Conservation (phyloP, 2,888 invertebrate genomes). For the Lissocephala sabroskyi region DNA sequence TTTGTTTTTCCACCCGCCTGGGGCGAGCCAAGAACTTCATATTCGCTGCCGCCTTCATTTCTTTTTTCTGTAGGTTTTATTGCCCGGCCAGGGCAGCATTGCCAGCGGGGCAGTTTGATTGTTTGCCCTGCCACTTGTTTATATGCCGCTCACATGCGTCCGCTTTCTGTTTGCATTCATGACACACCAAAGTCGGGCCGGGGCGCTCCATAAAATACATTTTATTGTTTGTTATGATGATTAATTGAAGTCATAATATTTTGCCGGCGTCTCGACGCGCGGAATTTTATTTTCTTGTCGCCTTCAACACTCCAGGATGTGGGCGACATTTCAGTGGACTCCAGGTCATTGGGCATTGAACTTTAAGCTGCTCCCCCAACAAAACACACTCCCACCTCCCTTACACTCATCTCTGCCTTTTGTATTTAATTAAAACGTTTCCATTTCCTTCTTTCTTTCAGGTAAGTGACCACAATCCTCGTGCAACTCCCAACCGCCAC, state of each 20-base stretch:
- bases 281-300: slow-evolving; percentile 40
- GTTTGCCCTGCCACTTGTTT: slow-evolving; percentile 57
- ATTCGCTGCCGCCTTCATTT: neutral
- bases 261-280: slow-evolving; percentile 11
- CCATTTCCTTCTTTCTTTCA: slow-evolving; percentile 28
- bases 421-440: neutral
- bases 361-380: neutral
- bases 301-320: neutral
- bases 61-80: slow-evolving; percentile 33
- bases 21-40: neutral
- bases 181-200: slow-evolving; percentile 30
- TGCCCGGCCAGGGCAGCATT: slow-evolving; percentile 56
- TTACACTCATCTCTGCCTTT: neutral
- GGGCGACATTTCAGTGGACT: neutral
- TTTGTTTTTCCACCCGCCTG: slow-evolving; percentile 61
- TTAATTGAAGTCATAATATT: slow-evolving; percentile 63
- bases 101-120: slow-evolving; percentile 59
- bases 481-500: neutral
- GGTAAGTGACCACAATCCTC: slow-evolving; percentile 49
- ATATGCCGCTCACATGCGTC: slow-evolving; percentile 18
- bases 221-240: slow-evolving; percentile 60
- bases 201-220: slow-evolving; percentile 22
- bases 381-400: neutral
- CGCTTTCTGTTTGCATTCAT: slow-evolving; percentile 50
- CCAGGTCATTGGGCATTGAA: too few relatives aligned